phyloP scores from a whole-genome alignment of 2,797 vertebrate genomes.

The Sebastes goodei region DNA sequence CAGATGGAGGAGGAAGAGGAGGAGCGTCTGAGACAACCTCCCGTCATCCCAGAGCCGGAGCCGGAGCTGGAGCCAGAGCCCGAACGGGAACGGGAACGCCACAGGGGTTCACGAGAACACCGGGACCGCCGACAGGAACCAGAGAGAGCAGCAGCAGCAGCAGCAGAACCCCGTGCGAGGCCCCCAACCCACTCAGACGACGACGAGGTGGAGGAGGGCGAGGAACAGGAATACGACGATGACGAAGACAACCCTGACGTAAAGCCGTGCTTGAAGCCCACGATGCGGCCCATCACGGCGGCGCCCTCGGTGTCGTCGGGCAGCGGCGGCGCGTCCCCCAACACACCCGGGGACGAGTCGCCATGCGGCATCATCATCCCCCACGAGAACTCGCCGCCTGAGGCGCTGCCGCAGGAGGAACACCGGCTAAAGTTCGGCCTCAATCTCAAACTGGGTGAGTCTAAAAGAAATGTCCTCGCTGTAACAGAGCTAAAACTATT shows the following conservation, averaged over 20 bases:
- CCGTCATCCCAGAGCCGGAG: conserved; percentile 84
- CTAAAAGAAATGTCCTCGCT: neutral
- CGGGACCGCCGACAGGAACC: conserved; percentile 74
- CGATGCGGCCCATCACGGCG: conserved; percentile 93
- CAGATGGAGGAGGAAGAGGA: conserved; percentile 98
- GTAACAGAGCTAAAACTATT: neutral
- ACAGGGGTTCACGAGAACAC: conserved; percentile 88
- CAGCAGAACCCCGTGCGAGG: conserved; percentile 67
- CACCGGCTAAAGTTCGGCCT: conserved; percentile 96
- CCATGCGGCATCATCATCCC: conserved; percentile 99
- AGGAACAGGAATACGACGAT: conserved; percentile 83
- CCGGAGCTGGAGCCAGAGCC: conserved; percentile 47
- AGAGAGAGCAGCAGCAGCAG: conserved; percentile 63
- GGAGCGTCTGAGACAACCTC: conserved; percentile 91
- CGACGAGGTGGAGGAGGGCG: conserved; percentile 70
- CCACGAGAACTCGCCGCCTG: conserved; percentile 96
- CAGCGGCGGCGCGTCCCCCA: conserved; percentile 93
- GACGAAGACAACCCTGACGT: conserved; percentile 88
- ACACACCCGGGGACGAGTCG: conserved; percentile 94
- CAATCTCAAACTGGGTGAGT: conserved; percentile 93
- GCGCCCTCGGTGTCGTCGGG: conserved; percentile 95
- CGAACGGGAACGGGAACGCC: conserved; percentile 79
- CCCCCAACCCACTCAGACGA: conserved; percentile 86
- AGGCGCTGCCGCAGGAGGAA: conserved; percentile 92
- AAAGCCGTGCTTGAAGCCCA: conserved; percentile 95